Percentiles rank a stretch among this genome's conserved stretches.
Evolutionary conservation across 1,140 invertebrate genomes (phyloP).

Genomic region (Rhyacophila brunnea): DNA sequence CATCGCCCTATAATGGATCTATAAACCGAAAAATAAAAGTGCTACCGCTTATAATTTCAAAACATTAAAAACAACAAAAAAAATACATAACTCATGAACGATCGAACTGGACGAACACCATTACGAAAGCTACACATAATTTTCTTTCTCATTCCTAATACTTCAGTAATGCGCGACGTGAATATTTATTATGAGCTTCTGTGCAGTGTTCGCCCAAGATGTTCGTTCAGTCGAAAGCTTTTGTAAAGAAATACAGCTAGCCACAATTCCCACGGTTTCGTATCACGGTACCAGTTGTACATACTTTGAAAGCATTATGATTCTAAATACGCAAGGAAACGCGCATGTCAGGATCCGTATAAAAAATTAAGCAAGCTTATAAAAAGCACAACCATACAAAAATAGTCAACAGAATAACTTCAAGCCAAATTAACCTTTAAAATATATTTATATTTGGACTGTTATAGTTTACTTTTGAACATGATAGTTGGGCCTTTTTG

Average conservation of each 20-base stretch:
- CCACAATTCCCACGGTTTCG: slow-evolving; percentile 27
- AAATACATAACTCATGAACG: background rate
- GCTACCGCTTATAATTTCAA: slow-evolving; percentile 12
- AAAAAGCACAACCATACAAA: background rate
- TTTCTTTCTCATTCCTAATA: no score
- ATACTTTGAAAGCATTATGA: slow-evolving; percentile 9
- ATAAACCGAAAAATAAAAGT: slow-evolving; percentile 18
- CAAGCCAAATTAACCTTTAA: background rate
- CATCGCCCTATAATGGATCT: slow-evolving; percentile 9
- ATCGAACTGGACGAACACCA: slow-evolving; percentile 1
- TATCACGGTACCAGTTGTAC: slow-evolving; percentile 31
- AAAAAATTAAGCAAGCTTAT: slow-evolving; percentile 16
- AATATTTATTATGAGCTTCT: background rate
- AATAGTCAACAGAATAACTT: background rate
- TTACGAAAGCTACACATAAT: background rate
- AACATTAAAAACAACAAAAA: slow-evolving; percentile 9
- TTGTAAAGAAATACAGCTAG: slow-evolving; percentile 15
- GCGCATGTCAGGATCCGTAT: slow-evolving; percentile 22
- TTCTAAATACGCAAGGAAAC: slow-evolving; percentile 30
- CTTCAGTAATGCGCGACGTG: no score
- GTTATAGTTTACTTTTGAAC: no score
- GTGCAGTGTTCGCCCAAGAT: background rate
- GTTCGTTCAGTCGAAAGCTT: background rate
- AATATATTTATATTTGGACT: no score
- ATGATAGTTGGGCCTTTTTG: no score